phyloP scores from a whole-genome alignment of 2,113 vertebrate species.

The Heteronetta atricapilla region DNA sequence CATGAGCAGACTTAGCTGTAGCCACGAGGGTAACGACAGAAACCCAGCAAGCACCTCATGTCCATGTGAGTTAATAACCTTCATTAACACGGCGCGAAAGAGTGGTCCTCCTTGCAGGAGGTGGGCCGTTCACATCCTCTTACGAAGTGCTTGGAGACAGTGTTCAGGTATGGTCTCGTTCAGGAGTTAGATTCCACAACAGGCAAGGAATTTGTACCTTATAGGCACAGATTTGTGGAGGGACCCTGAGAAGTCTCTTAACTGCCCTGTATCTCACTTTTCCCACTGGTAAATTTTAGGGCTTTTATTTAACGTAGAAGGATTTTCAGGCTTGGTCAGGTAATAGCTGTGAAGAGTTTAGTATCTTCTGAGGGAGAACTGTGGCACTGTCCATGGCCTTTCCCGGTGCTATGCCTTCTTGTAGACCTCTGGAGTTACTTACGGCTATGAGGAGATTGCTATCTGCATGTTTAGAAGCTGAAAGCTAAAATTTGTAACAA shows the following conservation, averaged over 20 bases:
- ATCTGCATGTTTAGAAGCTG: not conserved
- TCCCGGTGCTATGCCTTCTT: not conserved
- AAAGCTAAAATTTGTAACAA: not conserved
- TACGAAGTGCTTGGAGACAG: not conserved
- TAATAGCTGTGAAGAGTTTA: not conserved
- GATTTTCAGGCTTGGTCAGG: not conserved
- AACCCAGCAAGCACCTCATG: not conserved
- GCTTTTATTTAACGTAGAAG: not conserved
- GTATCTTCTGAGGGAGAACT: not conserved
- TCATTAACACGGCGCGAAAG: not conserved
- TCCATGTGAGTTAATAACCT: not conserved
- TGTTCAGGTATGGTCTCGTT: not conserved
- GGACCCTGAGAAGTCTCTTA: not conserved
- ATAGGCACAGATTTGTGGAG: not conserved
- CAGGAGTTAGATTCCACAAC: not conserved
- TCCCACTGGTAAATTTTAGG: not conserved
- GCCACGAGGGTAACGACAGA: fast-evolving
- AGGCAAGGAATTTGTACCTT: not conserved
- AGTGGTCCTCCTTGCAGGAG: not conserved
- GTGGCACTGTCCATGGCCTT: not conserved
- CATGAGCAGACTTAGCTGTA: not conserved
- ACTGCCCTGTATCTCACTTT: not conserved
- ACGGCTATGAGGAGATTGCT: not conserved
- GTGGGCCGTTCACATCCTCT: not conserved
- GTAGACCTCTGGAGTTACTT: not conserved